A percentile compares a stretch with the other conserved stretches of the same genome.
Conservation (phyloP, 2,113 vertebrate species). For the Brachyhypopomus gauderio region DNA sequence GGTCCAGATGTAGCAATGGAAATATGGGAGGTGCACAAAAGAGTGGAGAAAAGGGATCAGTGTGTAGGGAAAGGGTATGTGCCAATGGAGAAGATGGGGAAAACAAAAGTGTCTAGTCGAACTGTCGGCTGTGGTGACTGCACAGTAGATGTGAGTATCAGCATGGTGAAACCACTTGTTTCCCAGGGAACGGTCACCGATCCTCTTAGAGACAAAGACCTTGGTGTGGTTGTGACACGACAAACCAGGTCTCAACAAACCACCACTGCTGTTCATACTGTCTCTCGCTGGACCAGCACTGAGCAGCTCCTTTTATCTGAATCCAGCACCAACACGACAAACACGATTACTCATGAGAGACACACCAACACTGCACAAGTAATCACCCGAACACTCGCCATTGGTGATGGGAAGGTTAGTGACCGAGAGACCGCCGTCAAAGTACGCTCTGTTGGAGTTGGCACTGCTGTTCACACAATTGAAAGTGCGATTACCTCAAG, state of each 20-base stretch:
- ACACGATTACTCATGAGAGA: slow-evolving; percentile 80
- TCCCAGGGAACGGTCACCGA: slow-evolving; percentile 79
- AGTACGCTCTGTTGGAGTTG: slow-evolving; percentile 79
- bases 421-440: slow-evolving; percentile 70
- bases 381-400: slow-evolving; percentile 76
- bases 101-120: slow-evolving; percentile 47
- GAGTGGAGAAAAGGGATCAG: slow-evolving; percentile 73
- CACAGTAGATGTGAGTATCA: slow-evolving; percentile 72
- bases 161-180: slow-evolving; percentile 62
- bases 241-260: slow-evolving; percentile 77
- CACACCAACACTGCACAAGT: slow-evolving; percentile 81
- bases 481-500: slow-evolving; percentile 19
- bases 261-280: slow-evolving; percentile 73
- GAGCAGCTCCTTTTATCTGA: slow-evolving; percentile 68
- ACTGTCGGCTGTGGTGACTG: slow-evolving; percentile 85
- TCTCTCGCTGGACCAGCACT: slow-evolving; percentile 80
- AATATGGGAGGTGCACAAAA: slow-evolving; percentile 81
- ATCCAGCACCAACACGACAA: slow-evolving; percentile 79
- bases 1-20: slow-evolving; percentile 83
- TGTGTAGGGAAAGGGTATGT: slow-evolving; percentile 64
- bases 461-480: slow-evolving; percentile 66
- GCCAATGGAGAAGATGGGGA: slow-evolving; percentile 54
- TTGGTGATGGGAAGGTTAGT: slow-evolving; percentile 82
- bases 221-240: slow-evolving; percentile 78
- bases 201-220: slow-evolving; percentile 67